Percentiles rank a stretch among this genome's conserved stretches.
Conservation (phyloP, 2,797 vertebrate species). For the Pipistrellus pipistrellus region DNA sequence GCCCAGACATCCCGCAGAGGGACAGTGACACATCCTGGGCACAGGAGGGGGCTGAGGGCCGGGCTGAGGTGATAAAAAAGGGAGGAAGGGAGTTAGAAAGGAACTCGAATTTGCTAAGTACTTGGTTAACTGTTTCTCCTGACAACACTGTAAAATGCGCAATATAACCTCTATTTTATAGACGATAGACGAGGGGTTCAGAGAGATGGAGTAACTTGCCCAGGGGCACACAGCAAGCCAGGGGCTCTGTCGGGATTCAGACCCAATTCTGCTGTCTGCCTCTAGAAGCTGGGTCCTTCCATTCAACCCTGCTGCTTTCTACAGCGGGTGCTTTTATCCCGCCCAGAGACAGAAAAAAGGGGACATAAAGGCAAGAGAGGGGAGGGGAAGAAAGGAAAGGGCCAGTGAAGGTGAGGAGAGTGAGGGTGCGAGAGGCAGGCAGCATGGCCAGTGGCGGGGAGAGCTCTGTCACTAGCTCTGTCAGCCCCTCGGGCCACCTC, state of each 20-base stretch:
- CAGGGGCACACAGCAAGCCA: conserved; percentile 23
- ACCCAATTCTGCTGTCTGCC: background rate
- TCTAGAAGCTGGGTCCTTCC: background rate
- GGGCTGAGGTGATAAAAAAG: background rate
- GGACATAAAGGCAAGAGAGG: background rate
- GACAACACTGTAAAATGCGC: background rate
- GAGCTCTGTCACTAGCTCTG: background rate
- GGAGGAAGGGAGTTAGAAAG: background rate
- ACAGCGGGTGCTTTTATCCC: conserved; percentile 34
- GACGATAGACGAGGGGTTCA: background rate
- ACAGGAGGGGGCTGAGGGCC: background rate
- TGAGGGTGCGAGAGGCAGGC: conserved; percentile 5
- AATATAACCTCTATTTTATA: background rate
- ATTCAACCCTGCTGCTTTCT: background rate
- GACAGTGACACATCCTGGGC: no score
- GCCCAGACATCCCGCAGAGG: background rate
- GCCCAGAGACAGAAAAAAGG: background rate
- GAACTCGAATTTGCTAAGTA: background rate
- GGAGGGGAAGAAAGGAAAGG: background rate
- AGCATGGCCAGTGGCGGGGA: background rate
- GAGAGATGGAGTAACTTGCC: background rate
- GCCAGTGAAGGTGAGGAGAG: no score
- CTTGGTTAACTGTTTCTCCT: conserved; percentile 2
- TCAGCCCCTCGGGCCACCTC: background rate
- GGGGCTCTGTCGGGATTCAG: background rate